Base-by-base conservation (phyloP, 2,113 vertebrate species). In the Puffinus mauretanicus region DNA sequence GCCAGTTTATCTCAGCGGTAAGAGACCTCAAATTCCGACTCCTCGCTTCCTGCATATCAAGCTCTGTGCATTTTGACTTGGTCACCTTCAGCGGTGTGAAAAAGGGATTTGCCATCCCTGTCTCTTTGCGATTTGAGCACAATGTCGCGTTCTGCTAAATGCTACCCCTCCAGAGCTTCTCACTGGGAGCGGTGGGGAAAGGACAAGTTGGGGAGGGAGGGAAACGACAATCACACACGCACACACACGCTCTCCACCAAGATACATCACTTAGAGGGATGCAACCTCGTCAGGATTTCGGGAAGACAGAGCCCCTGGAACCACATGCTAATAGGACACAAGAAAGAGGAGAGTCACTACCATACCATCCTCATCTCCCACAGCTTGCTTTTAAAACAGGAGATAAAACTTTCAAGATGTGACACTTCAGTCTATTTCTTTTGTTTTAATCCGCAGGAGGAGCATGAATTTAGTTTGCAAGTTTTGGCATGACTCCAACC, bases 41-140 rank as follows among this genome's bases (percentile, higher is more conserved):
- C 58, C 20, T 46, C 42, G 15, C 27, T 64, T 51, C 13, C 32
- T 40, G 20, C 19, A 3, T 32, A 55, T 19, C 54, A 54, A 46
- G 29, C 15, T 47, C 52, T 49, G 7, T 11, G 11, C 22, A 34
- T 52, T 60, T 44, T 27, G 21, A 62, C 47, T n/a, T 29, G 10
- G n/a, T 71, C 75, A 61, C 46, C 44, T 85, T 66, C 57, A 65
- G 30, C 3, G 0, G 34, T 10, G 22, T 42, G 21, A 65, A 85
- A 75, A 49, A 40, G 46, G 16, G 40, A 27, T 30, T 34, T 85
- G 19, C 18, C 30, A 36, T 16, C 25, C 52, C 62, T 3, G 3
- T 3, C 25, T n/a, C 51, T 47, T 15, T 1, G 1, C 1, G 1
- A 49, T 16, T 30, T 6, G 8, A 60, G 52, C 32, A 21, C 22